Conservation (phyloP, 1,140 invertebrate species). For the Cydia amplana region DNA sequence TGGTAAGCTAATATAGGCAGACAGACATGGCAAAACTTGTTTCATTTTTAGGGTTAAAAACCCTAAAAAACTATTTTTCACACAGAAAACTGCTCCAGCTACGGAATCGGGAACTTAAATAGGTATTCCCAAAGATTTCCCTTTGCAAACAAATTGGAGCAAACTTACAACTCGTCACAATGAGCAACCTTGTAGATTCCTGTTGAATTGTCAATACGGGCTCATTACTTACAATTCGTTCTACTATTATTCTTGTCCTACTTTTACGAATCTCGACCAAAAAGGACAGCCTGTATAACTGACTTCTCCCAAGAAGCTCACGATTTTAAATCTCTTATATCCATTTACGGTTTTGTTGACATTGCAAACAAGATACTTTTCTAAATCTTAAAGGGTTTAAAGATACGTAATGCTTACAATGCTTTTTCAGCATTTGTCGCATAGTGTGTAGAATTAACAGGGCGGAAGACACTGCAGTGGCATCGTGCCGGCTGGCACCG, state of each 20-base stretch:
- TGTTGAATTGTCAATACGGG: conserved; percentile 4
- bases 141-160: conserved; percentile 3
- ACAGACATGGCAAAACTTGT: too few species aligned
- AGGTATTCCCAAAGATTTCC: not conserved
- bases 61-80: too few species aligned
- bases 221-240: not conserved
- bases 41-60: too few species aligned
- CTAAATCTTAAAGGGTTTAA: not conserved
- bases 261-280: not conserved
- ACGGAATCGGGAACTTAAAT: not conserved
- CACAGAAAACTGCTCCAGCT: not conserved
- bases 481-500: conserved; percentile 34
- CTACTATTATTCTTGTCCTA: not conserved
- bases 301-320: not conserved
- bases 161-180: conserved; percentile 11
- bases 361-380: not conserved
- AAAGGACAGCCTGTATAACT: not conserved
- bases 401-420: not conserved
- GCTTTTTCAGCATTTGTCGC: not conserved
- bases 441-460: not conserved
- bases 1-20: too few species aligned
- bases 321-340: not conserved
- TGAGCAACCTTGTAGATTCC: not conserved
- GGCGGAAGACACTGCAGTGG: not conserved
- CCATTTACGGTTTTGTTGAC: not conserved